A percentile compares a stretch with the other conserved stretches of the same genome.
Conservation (phyloP, 53 echinoderm and acorn worm species). For the Astropecten irregularis region DNA sequence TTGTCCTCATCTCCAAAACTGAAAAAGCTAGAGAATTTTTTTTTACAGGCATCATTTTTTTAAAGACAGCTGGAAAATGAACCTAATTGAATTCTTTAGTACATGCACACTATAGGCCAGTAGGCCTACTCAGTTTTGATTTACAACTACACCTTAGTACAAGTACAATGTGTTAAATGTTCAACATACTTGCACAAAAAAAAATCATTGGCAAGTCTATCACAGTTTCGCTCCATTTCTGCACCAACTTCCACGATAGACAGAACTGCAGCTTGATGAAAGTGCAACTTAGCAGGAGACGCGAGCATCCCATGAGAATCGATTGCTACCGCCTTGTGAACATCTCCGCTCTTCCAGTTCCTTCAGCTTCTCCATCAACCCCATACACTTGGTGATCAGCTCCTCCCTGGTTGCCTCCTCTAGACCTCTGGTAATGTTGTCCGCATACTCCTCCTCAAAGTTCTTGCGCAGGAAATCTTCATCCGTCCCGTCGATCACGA, state of each 20-base stretch:
- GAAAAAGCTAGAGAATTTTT: too few species aligned
- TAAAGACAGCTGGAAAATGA: too few species aligned
- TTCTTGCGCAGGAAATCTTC: slow-evolving; percentile 42
- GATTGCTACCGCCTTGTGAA: too few species aligned
- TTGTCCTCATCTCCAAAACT: too few species aligned
- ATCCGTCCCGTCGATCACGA: slow-evolving; percentile 35
- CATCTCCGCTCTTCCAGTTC: slow-evolving; percentile 16
- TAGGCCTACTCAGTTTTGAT: too few species aligned
- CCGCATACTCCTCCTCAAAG: slow-evolving; percentile 58
- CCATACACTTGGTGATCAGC: slow-evolving; percentile 32
- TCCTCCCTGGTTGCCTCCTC: slow-evolving; percentile 44
- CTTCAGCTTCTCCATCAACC: slow-evolving; percentile 35
- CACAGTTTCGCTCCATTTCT: not conserved
- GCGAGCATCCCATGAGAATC: not conserved
- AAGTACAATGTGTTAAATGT: too few species aligned
- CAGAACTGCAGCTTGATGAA: too few species aligned
- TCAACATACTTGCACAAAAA: slow-evolving; percentile 38
- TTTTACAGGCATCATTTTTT: too few species aligned
- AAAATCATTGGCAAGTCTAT: not conserved
- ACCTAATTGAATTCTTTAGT: too few species aligned
- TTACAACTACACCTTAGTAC: too few species aligned
- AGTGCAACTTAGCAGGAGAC: not conserved
- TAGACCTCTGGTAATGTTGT: slow-evolving; percentile 43
- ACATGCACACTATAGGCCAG: too few species aligned
- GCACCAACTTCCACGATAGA: too few species aligned